Evolutionary conservation across 2,888 invertebrate genomes (phyloP), one percentile per base, ranked within the genome.

Genomic region (Spodoptera littoralis): DNA sequence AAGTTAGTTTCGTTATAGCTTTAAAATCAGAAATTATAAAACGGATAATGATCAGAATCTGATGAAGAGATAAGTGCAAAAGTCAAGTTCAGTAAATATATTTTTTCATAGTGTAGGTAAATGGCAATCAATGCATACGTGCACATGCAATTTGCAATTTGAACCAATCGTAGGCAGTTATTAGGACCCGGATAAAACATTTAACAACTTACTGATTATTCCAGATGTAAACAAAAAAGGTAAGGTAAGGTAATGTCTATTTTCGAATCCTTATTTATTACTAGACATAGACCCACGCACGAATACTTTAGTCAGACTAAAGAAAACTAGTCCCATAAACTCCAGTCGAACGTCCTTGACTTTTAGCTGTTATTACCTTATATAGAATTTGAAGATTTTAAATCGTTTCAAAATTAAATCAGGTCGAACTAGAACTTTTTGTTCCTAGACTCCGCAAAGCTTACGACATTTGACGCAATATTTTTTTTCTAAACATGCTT

Each of bases 261-360:
- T 42, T n/a, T 11, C 12, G 50, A 13, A 18, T 44, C 63, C 55
- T 55, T 55, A 45, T 52, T 65, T 8, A 52, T 52, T 42, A 11
- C 22, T 46, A 66, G 60, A 56, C 65, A 30, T 18, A 55, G 44
- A 43, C 55, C 60, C 48, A 71, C 72, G 45, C 72, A 49, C 24
- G 46, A 47, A 46, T 60, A 52, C 65, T 50, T 66, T 60, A 18
- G 44, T 41, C n/a, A 55, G 43, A 49, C 43, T 49, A 2, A 51
- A 68, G 51, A 58, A 62, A 71, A 73, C 68, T 68, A 59, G 70
- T 45, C 36, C 60, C 47, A 65, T 50, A 69, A 50, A 49, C 12
- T 30, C n/a, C 41, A 36, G 42, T 1, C 13, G 48, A 58, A 57
- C 60, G 57, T 30, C 70, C 72, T 65, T 73, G 72, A 60, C 70